phyloP scores from a whole-genome alignment of 2,888 invertebrate genomes.

The Sarcophaga carnaria region DNA sequence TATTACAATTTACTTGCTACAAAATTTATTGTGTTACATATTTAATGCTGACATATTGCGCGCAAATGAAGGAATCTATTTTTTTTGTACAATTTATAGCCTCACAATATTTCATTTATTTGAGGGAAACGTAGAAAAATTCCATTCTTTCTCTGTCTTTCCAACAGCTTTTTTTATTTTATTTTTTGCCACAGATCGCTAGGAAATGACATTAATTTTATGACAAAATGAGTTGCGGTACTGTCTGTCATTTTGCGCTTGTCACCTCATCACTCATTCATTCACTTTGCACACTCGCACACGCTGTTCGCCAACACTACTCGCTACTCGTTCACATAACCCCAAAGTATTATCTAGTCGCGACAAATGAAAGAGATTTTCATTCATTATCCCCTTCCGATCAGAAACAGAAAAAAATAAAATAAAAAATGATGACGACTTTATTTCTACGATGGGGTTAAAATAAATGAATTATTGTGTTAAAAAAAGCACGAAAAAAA shows the following conservation, averaged over 20 bases:
- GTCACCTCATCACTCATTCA: constrained; percentile 63
- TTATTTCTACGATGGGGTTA: constrained; percentile 49
- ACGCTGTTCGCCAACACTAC: not conserved
- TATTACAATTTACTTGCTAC: not conserved
- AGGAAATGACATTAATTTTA: constrained; percentile 50
- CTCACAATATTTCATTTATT: not conserved
- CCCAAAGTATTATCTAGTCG: not conserved
- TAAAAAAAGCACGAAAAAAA: not conserved
- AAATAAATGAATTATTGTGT: constrained; percentile 53
- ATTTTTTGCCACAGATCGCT: constrained; percentile 12
- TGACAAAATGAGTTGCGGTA: constrained; percentile 46
- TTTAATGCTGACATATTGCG: not conserved
- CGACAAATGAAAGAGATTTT: not conserved
- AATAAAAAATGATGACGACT: constrained; percentile 39
- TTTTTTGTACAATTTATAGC: not conserved
- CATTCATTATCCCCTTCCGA: not conserved
- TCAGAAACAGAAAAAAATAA: not conserved
- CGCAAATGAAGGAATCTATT: not conserved
- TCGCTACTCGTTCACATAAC: not conserved
- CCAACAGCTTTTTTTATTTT: not conserved
- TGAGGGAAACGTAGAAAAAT: not conserved
- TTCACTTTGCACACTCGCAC: not conserved
- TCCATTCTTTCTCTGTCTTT: not conserved
- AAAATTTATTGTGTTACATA: not conserved
- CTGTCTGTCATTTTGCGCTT: constrained; percentile 49